Evolutionary conservation across 2,888 invertebrate genomes (phyloP), one percentile per base, ranked within the genome.

Genomic region (Thera obeliscata): DNA sequence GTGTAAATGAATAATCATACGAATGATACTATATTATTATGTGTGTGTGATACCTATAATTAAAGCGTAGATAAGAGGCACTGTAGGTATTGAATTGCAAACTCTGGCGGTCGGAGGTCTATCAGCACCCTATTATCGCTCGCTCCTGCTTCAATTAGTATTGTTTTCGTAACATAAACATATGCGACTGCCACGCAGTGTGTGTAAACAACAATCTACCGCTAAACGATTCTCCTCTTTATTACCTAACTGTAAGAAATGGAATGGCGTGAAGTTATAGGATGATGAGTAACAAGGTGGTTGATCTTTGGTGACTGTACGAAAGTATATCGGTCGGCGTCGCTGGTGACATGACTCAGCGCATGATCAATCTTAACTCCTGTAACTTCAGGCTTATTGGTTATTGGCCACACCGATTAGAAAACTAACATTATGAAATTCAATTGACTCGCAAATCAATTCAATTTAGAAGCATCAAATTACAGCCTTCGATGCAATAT

Each of bases 81-180:
- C n/a, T 8, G n/a, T 62, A 61, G 38, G 56, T 62, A 66, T 66
- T 58, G 12, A 43, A 70, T 67, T 58, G 55, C 63, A 22, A 61
- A 67, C 58, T 64, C 49, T 50, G 41, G 55, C 52, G 59, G 69
- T 62, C 59, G 56, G 38, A 56, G 62, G 61, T 60, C 62, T 60
- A 5, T 54, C 48, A 8, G 56, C 55, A 55, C n/a, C 43, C 64
- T 64, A 61, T 67, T 67, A 74, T 73, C 71, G 64, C 63, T 70
- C 55, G 67, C 68, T 73, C 48, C 60, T 73, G 75, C 74, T 80
- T 79, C 80, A 81, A 81, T 84, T 61, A 75, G 76, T 80, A 81
- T 83, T 84, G 81, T 85, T 82, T 81, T 76, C 73, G 35, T 73
- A 82, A 77, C 12, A 69, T 69, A 80, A 78, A 74, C 76, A 61